Evolutionary conservation across 64 coral and sea anemone genomes (phyloP).

Genomic region (Hydrozoanthus tunicans): DNA sequence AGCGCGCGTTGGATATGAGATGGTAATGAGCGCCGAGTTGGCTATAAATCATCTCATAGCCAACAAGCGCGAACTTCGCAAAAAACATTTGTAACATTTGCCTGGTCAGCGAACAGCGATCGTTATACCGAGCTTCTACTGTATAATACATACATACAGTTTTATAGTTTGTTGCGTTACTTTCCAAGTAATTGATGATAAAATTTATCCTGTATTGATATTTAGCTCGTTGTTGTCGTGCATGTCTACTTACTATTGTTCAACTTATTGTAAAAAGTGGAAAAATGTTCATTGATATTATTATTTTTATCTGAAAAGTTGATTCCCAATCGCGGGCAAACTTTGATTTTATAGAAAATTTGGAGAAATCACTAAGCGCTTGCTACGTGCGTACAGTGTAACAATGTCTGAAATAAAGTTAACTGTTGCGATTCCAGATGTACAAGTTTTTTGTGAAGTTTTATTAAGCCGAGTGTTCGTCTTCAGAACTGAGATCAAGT

Average conservation of each 20-base stretch:
- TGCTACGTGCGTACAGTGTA: neutral
- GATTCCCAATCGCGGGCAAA: neutral
- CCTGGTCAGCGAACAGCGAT: conserved; percentile 6
- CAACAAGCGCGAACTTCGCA: too few relatives aligned
- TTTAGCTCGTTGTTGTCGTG: neutral
- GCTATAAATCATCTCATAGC: too few relatives aligned
- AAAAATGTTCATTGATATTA: neutral
- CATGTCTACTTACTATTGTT: neutral
- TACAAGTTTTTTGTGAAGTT: neutral
- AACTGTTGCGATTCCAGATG: neutral
- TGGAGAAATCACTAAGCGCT: conserved; percentile 1
- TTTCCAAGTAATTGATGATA: conserved; percentile 7
- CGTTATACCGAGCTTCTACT: neutral
- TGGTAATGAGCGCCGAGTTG: too few relatives aligned
- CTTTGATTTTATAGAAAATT: neutral
- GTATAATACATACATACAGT: neutral
- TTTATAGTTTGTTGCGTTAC: neutral
- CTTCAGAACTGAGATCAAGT: neutral
- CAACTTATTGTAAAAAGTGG: too few relatives aligned
- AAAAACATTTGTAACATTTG: neutral
- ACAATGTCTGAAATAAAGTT: neutral
- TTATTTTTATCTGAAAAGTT: neutral
- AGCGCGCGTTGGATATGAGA: too few relatives aligned
- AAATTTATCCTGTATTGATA: neutral
- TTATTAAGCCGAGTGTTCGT: neutral